phyloP scores from a whole-genome alignment of 2,113 vertebrate genomes.

The Malurus melanocephalus region DNA sequence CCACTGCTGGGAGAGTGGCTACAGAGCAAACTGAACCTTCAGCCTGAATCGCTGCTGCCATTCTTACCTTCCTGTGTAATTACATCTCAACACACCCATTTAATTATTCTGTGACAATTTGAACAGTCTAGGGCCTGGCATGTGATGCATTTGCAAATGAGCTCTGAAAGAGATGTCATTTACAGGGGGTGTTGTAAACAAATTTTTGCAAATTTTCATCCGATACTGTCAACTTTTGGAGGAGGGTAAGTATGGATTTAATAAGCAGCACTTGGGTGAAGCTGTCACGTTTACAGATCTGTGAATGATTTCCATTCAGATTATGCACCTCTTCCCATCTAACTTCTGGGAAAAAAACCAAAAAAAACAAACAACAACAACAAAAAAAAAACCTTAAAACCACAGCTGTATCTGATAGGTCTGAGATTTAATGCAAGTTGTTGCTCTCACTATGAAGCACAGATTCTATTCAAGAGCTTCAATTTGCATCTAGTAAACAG shows the following conservation, averaged over 20 bases:
- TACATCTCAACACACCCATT: background rate
- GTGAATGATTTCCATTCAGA: background rate
- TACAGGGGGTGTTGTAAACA: background rate
- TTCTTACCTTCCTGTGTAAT: background rate
- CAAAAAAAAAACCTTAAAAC: background rate
- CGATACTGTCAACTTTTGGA: background rate
- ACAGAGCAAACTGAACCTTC: background rate
- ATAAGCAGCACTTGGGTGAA: background rate
- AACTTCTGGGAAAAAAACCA: background rate
- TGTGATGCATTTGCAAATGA: background rate
- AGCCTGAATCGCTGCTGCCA: background rate
- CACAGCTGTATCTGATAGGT: background rate
- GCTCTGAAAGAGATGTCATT: background rate
- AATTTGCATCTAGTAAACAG: background rate
- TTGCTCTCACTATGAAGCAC: background rate
- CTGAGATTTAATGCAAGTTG: background rate
- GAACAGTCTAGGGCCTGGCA: background rate
- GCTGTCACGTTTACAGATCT: background rate
- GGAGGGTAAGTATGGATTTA: background rate
- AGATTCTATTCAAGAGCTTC: background rate
- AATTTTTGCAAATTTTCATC: background rate
- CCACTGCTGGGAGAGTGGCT: background rate
- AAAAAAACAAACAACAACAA: background rate
- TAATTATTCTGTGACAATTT: background rate
- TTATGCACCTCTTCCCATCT: background rate